Evolutionary conservation across 2,113 vertebrate species (phyloP).

Genomic region (Carassius auratus): DNA sequence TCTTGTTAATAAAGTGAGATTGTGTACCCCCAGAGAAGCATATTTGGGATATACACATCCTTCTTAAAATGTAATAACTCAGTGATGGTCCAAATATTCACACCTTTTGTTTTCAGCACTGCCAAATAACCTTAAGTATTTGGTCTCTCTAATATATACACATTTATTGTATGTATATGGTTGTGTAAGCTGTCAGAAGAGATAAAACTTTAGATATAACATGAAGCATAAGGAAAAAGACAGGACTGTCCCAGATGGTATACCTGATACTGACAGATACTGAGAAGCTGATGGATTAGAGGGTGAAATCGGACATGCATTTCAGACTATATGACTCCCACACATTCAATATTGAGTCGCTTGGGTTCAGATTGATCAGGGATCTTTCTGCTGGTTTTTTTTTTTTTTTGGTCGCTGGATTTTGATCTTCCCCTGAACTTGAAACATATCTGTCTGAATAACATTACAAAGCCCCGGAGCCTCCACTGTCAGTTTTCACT

Average conservation of each 20-base stretch:
- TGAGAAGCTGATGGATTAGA: slow-evolving; percentile 10
- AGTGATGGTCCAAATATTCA: neutral
- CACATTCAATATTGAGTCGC: slow-evolving; percentile 50
- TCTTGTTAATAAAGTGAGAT: neutral
- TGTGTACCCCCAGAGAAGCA: too few relatives aligned
- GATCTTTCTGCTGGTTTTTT: slow-evolving; percentile 60
- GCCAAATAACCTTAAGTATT: neutral
- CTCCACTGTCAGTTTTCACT: slow-evolving; percentile 7
- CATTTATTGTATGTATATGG: neutral
- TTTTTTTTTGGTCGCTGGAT: slow-evolving; percentile 52
- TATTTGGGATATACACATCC: neutral
- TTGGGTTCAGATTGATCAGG: slow-evolving; percentile 59
- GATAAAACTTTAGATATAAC: slow-evolving; percentile 17
- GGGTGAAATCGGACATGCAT: slow-evolving; percentile 39
- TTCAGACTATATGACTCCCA: slow-evolving; percentile 11
- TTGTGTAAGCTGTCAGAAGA: slow-evolving; percentile 8
- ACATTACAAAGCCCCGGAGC: neutral
- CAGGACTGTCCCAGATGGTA: neutral
- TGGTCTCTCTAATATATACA: neutral
- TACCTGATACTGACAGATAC: slow-evolving; percentile 1
- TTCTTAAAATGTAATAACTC: neutral
- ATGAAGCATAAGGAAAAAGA: slow-evolving; percentile 2
- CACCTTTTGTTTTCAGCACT: neutral
- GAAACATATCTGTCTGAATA: slow-evolving; percentile 54
- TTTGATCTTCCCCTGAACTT: slow-evolving; percentile 61